Base-by-base conservation (phyloP, 1,140 invertebrate species). In the Zaprionus ghesquierei region DNA sequence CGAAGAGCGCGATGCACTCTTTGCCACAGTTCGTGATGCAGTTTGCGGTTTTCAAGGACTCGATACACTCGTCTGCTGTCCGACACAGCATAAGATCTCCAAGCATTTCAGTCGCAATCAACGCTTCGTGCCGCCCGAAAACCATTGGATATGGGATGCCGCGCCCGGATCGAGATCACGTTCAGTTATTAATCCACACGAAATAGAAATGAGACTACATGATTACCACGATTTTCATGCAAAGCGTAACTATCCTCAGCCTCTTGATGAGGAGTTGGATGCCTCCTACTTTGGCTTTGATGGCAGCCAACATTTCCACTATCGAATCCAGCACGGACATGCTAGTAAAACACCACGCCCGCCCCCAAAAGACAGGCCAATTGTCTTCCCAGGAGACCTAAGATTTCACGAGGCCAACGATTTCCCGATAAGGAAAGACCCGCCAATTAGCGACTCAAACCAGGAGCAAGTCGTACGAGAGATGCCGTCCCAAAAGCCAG, bases 361-460 rank as follows among this genome's bases (percentile, higher is more conserved):
- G 15, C 13, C 15, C 13, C 79, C 84, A 0, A 62, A 58, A 25
- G 85, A 89, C 31, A 80, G 51, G 25, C 84, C 84, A 0, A 78
- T 89, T 59, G 77, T 89, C 1, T 89, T 89, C 75, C 84, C 84
- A 1, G 84, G 84, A 0, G 84, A 89, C 13, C 22, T 90, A n/a
- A 70, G 82, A 2, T 90, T 90, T 23, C 61, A 72, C 20, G 20
- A 56, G 2, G 2, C 59, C 2, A 49, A 55, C 1, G 50, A 53
- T 13, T 46, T 46, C 12, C 13, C 23, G 0, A 75, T 50, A 9
- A 13, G 3, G 0, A 13, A 65, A 20, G 35, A 20, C 4, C 38
- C 68, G 2, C 29, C 69, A 3, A 38, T 25, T 23, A 31, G 50
- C 12, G 64, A 59, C 23, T 50, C 27, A 1, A 69, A 50, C 38